These are phyloP conservation scores for Scartelaos histophorus DNA, from an alignment of 2,113 vertebrate species.

Conservation along the genomic window DNA sequence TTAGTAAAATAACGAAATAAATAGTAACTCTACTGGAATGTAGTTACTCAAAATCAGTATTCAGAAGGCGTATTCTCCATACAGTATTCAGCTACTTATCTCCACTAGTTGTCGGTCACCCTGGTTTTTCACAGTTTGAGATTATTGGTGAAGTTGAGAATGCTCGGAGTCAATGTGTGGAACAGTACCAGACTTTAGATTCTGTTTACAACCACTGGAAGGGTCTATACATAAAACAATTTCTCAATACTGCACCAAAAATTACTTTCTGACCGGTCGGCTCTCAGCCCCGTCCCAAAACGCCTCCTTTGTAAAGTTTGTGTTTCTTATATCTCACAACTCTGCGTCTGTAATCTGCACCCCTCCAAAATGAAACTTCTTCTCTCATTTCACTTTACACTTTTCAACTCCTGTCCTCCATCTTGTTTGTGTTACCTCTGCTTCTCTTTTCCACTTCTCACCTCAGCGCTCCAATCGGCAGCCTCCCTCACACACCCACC, in stretches of 20 bases:
- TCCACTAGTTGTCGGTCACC: no score
- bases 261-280: background rate
- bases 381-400: constrained; percentile 30
- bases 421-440: constrained; percentile 9
- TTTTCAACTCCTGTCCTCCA: constrained; percentile 17
- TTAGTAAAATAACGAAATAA: no score
- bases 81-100: no score
- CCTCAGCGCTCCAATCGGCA: constrained; percentile 25
- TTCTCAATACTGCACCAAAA: background rate
- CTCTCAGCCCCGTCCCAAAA: constrained; percentile 2
- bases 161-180: no score
- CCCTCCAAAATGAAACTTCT: constrained; percentile 33
- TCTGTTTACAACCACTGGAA: no score
- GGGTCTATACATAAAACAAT: background rate
- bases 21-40: no score
- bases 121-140: no score
- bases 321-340: constrained; percentile 22
- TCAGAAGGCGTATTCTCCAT: no score
- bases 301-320: constrained; percentile 4
- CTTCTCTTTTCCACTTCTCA: constrained; percentile 41
- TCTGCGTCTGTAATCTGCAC: constrained; percentile 32
- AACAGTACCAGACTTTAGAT: no score
- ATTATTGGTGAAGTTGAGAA: no score
- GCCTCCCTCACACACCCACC: constrained; percentile 36
- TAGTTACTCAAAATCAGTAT: no score